Base-by-base conservation (phyloP, 30 jellyfish, hydroid and myxozoan genomes). In the Nemopilema nomurai region DNA sequence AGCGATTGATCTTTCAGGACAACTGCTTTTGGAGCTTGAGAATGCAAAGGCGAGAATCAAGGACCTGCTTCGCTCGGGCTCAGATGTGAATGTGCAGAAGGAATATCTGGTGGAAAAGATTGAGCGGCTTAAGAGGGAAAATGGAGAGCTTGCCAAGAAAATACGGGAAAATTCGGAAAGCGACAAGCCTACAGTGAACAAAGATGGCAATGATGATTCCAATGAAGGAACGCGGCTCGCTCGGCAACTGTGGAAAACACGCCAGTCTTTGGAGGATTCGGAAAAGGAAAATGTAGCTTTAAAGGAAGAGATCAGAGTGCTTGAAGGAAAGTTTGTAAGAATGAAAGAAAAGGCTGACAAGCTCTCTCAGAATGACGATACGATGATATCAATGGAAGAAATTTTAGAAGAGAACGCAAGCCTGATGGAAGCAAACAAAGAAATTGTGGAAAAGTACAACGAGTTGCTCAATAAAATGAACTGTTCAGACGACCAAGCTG, bases 381-480 rank as follows among this genome's bases (percentile, higher is more conserved):
- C 57, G 16, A 74, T 71, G 87, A 83, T 83, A 4, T 71, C 92
- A 1, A 24, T 73, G 31, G 86, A 83, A 66, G 92, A 83, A 8
- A 51, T 83, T 19, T 76, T 83, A 0, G 86, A 71, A 41, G 92
- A 83, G 64, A 83, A 83, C 71, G 92, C 92, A 0, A 83, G 31
- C 33, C 76, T 83, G 23, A 83, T 73, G 86, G 86, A 83, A 71
- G 80, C 41, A 29, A 83, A 83, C 30, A 86, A 32, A 64, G 81
- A 69, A 29, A 72, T 83, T 21, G 64, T 71, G 1, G 82, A 33
- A 52, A 83, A 71, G 20, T 57, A 83, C 22, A 22, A 28, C 0
- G 84, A 18, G 57, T 52, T 67, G 57, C 49, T 82, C 18, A 69
- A 24, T 1, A 57, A 69, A 18, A 27, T 49, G 78, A 82, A 27